Evolutionary conservation across 2,888 invertebrate species (phyloP).

Genomic region (Strigamia crassipes): DNA sequence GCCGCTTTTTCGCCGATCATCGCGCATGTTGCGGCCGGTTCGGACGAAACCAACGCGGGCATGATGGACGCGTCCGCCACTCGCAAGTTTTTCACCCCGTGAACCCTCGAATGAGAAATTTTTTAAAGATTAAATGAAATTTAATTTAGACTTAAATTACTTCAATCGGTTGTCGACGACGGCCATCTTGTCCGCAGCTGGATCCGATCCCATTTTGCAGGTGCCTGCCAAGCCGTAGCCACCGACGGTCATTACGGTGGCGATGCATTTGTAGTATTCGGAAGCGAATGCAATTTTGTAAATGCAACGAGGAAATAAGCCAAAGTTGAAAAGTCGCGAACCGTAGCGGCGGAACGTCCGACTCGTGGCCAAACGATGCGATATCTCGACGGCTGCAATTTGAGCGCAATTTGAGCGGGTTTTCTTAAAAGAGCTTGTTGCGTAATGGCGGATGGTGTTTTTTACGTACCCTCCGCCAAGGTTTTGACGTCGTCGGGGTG

Average conservation of each 20-base stretch:
- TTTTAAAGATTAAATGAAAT: too few species aligned
- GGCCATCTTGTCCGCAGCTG: constrained; percentile 46
- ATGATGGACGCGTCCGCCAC: neutral
- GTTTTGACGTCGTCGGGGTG: neutral
- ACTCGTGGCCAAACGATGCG: neutral
- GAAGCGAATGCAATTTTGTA: neutral
- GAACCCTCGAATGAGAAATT: neutral
- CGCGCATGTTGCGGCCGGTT: neutral
- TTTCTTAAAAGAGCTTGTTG: too few species aligned
- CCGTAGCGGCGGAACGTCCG: neutral
- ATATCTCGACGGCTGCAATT: neutral
- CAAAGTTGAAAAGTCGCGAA: neutral
- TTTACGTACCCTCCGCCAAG: neutral
- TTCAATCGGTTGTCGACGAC: constrained; percentile 45
- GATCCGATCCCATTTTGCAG: constrained; percentile 46
- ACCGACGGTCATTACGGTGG: neutral
- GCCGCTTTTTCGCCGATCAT: neutral
- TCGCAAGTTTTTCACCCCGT: neutral
- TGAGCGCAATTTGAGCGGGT: too few species aligned
- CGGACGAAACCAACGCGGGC: neutral
- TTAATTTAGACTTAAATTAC: too few species aligned
- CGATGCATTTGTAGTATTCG: constrained; percentile 44
- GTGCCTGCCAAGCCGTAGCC: constrained; percentile 25
- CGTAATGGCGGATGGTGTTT: too few species aligned
- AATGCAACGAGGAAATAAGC: neutral